Evolutionary conservation across 2,113 vertebrate genomes (phyloP).

Genomic region (Phoxinus phoxinus): DNA sequence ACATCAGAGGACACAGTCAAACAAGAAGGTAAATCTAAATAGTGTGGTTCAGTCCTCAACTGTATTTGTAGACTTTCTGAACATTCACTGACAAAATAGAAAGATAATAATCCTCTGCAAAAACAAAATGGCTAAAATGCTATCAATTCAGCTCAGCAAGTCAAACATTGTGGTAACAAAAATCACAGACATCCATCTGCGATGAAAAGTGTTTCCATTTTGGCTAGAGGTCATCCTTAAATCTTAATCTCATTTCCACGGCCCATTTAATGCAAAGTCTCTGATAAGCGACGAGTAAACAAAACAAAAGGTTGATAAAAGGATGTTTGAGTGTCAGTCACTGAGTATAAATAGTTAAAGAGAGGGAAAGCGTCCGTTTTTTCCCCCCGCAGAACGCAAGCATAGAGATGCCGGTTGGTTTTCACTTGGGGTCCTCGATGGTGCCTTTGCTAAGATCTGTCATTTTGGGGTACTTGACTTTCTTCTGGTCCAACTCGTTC

Average conservation of each 20-base stretch:
- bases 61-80: conserved; percentile 33
- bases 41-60: conserved; percentile 55
- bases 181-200: conserved; percentile 60
- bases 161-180: conserved; percentile 61
- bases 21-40: conserved; percentile 66
- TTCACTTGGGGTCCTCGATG: conserved; percentile 96
- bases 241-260: conserved; percentile 68
- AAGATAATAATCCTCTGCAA: conserved; percentile 36
- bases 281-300: conserved; percentile 65
- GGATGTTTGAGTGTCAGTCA: conserved; percentile 72
- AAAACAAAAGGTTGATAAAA: conserved; percentile 68
- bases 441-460: conserved; percentile 98
- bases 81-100: conserved; percentile 45
- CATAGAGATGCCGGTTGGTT: conserved; percentile 57
- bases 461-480: conserved; percentile 99
- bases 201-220: conserved; percentile 62
- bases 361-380: conserved; percentile 67
- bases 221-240: conserved; percentile 65
- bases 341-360: conserved; percentile 78
- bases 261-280: conserved; percentile 65
- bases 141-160: conserved; percentile 34
- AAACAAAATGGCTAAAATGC: conserved; percentile 43
- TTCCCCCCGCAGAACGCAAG: conserved; percentile 51
- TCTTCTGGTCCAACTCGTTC: conserved; percentile 99
- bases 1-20: conserved; percentile 60